phyloP scores from a whole-genome alignment of 2,113 vertebrate genomes.

The Canis aureus region DNA sequence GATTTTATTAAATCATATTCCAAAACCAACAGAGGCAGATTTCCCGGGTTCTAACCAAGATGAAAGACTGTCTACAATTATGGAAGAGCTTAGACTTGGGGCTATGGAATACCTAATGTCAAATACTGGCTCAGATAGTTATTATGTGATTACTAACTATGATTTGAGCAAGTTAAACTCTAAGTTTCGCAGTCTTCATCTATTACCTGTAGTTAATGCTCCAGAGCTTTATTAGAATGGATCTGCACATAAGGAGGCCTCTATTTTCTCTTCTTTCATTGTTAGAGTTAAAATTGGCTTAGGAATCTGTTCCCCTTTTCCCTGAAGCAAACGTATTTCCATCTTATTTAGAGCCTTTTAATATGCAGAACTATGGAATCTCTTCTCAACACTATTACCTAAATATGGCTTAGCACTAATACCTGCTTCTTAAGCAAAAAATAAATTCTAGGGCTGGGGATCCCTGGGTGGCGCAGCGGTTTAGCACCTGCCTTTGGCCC shows the following conservation, averaged over 20 bases:
- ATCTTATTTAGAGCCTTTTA: not conserved
- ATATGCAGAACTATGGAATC: not conserved
- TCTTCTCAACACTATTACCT: not conserved
- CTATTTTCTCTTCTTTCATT: not conserved
- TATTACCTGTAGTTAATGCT: not conserved
- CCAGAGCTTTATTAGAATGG: not conserved
- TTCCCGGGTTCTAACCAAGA: not conserved
- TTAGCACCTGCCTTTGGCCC: too few species aligned
- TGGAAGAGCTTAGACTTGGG: not conserved
- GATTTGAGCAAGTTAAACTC: not conserved
- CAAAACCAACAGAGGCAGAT: not conserved
- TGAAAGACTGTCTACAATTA: not conserved
- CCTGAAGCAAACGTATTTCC: not conserved
- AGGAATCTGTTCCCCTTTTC: not conserved
- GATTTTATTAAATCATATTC: constrained; percentile 47
- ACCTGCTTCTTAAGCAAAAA: not conserved
- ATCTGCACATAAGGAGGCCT: not conserved
- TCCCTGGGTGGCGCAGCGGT: too few species aligned
- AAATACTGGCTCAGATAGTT: not conserved
- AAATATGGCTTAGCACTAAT: not conserved
- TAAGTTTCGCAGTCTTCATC: not conserved
- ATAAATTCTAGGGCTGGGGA: not conserved
- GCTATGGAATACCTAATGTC: not conserved
- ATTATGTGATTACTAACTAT: not conserved
- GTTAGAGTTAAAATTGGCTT: not conserved